A percentile compares a stretch with the other conserved stretches of the same genome.
Evolutionary conservation across 2,113 vertebrate genomes (phyloP).

Genomic region (Elaphurus davidianus): DNA sequence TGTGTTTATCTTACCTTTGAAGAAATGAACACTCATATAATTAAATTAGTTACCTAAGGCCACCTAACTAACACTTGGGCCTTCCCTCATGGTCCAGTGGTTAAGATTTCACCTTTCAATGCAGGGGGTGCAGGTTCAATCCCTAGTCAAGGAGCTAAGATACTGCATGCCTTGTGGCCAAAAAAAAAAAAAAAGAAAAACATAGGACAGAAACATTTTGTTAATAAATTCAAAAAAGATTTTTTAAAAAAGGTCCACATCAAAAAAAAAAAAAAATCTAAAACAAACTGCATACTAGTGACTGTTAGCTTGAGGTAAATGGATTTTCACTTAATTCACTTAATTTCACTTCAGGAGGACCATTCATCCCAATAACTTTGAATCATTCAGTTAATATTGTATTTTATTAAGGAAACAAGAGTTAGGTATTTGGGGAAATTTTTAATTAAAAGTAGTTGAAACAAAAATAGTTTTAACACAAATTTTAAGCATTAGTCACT

Average conservation of each 20-base stretch:
- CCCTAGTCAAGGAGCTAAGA: background rate
- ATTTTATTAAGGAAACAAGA: constrained; percentile 25
- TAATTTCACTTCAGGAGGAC: background rate
- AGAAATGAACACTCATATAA: background rate
- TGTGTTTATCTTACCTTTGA: background rate
- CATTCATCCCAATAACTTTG: background rate
- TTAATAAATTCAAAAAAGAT: background rate
- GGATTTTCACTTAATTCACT: background rate
- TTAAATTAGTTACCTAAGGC: background rate
- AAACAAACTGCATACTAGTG: background rate
- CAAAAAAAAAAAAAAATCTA: background rate
- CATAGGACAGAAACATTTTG: background rate
- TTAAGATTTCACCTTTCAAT: background rate
- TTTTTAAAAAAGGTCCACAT: background rate
- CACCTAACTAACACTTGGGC: background rate
- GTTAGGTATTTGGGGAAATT: background rate
- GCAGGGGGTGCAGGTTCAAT: background rate
- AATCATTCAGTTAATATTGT: background rate
- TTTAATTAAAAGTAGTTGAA: constrained; percentile 30
- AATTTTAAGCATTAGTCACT: background rate
- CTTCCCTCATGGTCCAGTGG: background rate
- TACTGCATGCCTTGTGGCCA: background rate
- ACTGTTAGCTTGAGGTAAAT: background rate
- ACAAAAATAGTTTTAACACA: background rate
- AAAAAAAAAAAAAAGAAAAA: background rate